Conservation (phyloP, 2,888 invertebrate genomes). For the Orthosia incerta region DNA sequence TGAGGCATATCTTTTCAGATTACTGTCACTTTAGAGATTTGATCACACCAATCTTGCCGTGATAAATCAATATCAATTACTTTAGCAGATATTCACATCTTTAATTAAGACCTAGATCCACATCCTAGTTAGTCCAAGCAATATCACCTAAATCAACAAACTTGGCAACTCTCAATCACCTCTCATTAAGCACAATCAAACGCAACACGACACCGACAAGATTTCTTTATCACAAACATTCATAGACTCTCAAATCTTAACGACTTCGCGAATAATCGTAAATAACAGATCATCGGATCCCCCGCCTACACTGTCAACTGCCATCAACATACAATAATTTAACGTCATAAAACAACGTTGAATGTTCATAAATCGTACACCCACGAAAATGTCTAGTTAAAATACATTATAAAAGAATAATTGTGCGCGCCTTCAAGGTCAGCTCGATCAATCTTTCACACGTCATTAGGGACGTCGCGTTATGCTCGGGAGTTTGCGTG, state of each 20-base stretch:
- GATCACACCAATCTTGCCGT: background rate
- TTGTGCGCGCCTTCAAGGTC: slow-evolving; percentile 71
- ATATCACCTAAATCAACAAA: slow-evolving; percentile 18
- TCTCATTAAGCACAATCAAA: slow-evolving; percentile 47
- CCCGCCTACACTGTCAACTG: slow-evolving; percentile 68
- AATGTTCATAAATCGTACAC: slow-evolving; percentile 71
- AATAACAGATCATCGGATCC: slow-evolving; percentile 64
- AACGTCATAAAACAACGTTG: slow-evolving; percentile 67
- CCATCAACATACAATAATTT: slow-evolving; percentile 69
- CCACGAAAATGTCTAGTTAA: slow-evolving; percentile 70
- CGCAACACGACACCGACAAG: slow-evolving; percentile 43
- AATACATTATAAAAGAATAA: slow-evolving; percentile 73
- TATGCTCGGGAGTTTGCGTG: slow-evolving; percentile 72
- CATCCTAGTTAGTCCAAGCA: slow-evolving; percentile 18
- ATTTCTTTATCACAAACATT: slow-evolving; percentile 61
- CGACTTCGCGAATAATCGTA: slow-evolving; percentile 63
- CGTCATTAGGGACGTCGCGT: slow-evolving; percentile 78
- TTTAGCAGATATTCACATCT: background rate
- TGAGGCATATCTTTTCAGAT: background rate
- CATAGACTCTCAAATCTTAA: slow-evolving; percentile 65
- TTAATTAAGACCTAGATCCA: background rate
- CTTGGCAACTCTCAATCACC: slow-evolving; percentile 37
- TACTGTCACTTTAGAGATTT: too few species aligned
- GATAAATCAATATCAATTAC: background rate
- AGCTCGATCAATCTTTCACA: slow-evolving; percentile 73